Evolutionary conservation across 2,797 vertebrate genomes (phyloP).

Genomic region (Scolopax bukidnonensis): DNA sequence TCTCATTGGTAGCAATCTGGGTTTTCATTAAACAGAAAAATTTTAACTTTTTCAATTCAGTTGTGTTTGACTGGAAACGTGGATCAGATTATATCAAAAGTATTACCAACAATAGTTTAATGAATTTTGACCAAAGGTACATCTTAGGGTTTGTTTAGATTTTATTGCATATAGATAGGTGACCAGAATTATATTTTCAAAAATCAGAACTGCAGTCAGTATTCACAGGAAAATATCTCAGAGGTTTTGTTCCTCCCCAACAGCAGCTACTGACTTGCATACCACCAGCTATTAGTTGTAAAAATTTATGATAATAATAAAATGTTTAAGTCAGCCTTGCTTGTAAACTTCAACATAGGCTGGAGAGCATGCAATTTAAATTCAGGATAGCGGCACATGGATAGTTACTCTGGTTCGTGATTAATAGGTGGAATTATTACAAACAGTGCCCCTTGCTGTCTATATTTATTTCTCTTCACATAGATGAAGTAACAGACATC

Average conservation of each 20-base stretch:
- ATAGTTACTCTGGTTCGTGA: background rate
- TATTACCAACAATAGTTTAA: background rate
- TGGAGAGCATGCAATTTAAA: background rate
- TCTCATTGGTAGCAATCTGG: background rate
- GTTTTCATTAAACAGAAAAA: background rate
- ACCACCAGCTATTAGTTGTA: background rate
- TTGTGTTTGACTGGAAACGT: background rate
- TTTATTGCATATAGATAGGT: background rate
- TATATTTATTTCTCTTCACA: background rate
- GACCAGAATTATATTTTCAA: background rate
- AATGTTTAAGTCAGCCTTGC: background rate
- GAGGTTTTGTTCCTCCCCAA: background rate
- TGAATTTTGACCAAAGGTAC: background rate
- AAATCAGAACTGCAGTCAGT: background rate
- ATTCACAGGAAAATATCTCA: background rate
- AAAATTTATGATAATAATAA: slow-evolving; percentile 16
- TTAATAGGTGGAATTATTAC: too few species aligned
- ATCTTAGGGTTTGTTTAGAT: background rate
- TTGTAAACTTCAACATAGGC: background rate
- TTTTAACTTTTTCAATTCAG: fast-evolving
- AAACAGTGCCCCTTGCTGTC: background rate
- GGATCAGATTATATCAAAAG: background rate
- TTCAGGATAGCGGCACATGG: background rate
- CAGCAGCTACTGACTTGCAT: background rate
- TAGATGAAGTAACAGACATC: background rate